A percentile compares a stretch with the other conserved stretches of the same genome.
Conservation (phyloP, 1,140 invertebrate genomes). For the Cydia splendana region DNA sequence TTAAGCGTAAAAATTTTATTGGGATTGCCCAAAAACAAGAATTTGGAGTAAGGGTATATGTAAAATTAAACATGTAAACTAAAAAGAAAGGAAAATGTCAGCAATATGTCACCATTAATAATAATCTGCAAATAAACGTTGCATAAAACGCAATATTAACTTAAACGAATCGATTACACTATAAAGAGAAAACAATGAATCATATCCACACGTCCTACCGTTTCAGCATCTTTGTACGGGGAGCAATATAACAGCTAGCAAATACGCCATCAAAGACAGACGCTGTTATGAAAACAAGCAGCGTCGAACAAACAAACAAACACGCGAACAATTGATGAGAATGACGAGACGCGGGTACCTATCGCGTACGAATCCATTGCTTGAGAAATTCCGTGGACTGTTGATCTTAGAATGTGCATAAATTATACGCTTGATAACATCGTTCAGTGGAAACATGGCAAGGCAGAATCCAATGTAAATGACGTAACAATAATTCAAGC, state of each 20-base stretch:
- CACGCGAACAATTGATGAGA: constrained; percentile 75
- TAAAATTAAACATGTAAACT: too few species aligned
- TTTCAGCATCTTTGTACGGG: constrained; percentile 48
- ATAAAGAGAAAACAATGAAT: constrained; percentile 1
- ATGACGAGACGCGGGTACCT: constrained; percentile 47
- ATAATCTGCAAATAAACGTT: too few species aligned
- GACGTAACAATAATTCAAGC: not conserved
- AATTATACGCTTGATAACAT: not conserved
- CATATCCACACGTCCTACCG: not conserved
- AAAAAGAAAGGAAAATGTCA: too few species aligned
- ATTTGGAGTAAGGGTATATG: too few species aligned
- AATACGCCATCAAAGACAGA: constrained; percentile 76
- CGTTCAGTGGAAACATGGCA: not conserved
- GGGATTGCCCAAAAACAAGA: too few species aligned
- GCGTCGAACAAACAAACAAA: constrained; percentile 72
- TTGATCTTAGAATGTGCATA: constrained; percentile 26
- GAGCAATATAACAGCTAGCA: constrained; percentile 61
- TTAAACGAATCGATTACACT: not conserved
- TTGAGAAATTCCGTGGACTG: constrained; percentile 55
- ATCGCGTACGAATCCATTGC: constrained; percentile 54
- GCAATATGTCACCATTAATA: too few species aligned
- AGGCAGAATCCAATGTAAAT: not conserved
- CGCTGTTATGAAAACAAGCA: constrained; percentile 78
- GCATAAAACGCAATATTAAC: not conserved
- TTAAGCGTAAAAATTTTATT: too few species aligned